Conservation (phyloP, 2,888 invertebrate genomes). For the Ormyrus pomaceus region DNA sequence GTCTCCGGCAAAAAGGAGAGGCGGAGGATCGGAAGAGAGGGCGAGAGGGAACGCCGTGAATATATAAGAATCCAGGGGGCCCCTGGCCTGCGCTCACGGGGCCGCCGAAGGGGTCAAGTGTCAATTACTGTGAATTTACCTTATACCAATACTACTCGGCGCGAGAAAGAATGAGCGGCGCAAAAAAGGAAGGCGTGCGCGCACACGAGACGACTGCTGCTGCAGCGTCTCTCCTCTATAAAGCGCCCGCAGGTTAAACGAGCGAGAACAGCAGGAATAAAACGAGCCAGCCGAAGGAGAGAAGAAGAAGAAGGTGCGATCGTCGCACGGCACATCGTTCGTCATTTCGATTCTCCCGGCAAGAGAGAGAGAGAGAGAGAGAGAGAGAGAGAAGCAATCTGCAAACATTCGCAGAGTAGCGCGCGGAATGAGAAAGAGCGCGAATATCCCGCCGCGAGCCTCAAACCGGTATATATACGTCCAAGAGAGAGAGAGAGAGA, state of each 20-base stretch:
- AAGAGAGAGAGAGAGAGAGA: constrained; percentile 31
- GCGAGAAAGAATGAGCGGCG: not conserved
- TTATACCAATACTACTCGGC: constrained; percentile 45
- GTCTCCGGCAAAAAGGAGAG: constrained; percentile 8
- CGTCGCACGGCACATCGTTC: constrained; percentile 53
- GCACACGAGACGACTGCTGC: not conserved
- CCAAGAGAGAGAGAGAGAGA: constrained; percentile 5
- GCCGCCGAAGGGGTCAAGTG: constrained; percentile 54
- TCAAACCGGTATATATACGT: constrained; percentile 49
- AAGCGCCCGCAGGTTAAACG: constrained; percentile 50
- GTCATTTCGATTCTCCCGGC: constrained; percentile 51
- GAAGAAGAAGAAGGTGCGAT: constrained; percentile 46
- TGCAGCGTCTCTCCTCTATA: constrained; percentile 22
- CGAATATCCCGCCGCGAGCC: constrained; percentile 53
- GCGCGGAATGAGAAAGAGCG: constrained; percentile 16
- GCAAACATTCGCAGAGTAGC: constrained; percentile 29
- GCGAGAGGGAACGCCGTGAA: not conserved
- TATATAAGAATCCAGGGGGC: constrained; percentile 1
- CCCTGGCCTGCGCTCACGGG: constrained; percentile 3
- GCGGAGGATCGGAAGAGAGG: not conserved
- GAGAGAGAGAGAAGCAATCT: constrained; percentile 29
- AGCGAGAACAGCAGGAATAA: constrained; percentile 27
- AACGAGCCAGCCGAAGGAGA: not conserved
- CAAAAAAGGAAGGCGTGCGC: constrained; percentile 18
- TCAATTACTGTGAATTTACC: constrained; percentile 57